Conservation (phyloP, 2,113 vertebrate genomes). For the Chrysemys picta region DNA sequence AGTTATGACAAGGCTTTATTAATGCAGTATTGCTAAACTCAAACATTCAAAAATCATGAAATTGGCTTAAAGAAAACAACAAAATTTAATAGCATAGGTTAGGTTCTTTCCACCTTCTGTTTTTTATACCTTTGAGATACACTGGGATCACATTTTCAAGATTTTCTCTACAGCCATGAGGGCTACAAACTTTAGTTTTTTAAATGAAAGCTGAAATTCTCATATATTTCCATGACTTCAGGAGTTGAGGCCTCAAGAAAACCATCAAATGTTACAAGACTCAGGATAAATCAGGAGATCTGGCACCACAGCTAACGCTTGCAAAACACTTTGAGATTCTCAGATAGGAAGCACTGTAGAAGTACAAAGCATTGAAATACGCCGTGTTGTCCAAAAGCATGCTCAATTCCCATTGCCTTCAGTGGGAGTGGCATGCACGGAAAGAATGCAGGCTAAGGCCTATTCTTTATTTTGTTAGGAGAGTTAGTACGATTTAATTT, state of each 20-base stretch:
- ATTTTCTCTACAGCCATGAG: not conserved
- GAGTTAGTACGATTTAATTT: not conserved
- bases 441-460: not conserved
- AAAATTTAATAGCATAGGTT: not conserved
- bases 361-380: not conserved
- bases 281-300: not conserved
- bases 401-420: not conserved
- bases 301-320: not conserved
- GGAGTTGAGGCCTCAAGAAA: not conserved
- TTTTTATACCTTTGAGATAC: not conserved
- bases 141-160: not conserved
- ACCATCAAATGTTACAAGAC: not conserved
- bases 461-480: not conserved
- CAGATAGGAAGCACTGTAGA: too few relatives aligned
- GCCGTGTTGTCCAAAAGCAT: too few relatives aligned
- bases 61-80: not conserved
- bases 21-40: not conserved
- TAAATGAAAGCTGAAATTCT: not conserved
- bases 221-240: not conserved
- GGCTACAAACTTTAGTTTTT: not conserved
- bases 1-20: not conserved
- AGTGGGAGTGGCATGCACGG: not conserved
- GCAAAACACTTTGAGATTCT: too few relatives aligned
- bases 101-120: not conserved
- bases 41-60: not conserved